Conservation (phyloP, 2,797 vertebrate genomes). For the Pogoniulus pusillus region DNA sequence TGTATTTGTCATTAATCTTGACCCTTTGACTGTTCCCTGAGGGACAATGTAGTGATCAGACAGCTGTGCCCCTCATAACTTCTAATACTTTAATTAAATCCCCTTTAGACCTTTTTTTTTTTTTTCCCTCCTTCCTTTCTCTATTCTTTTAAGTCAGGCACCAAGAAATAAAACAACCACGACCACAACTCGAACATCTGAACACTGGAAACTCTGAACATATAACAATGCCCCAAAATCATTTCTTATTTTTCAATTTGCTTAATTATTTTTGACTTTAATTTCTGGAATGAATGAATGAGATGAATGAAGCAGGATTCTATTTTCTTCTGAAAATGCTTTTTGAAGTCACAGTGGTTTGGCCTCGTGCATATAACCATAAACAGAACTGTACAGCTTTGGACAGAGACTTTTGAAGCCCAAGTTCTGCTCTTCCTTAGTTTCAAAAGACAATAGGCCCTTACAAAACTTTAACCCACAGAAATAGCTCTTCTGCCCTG, state of each 20-base stretch:
- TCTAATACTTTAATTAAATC: constrained; percentile 68
- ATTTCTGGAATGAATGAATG: constrained; percentile 67
- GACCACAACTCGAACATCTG: constrained; percentile 44
- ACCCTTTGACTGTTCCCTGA: constrained; percentile 58
- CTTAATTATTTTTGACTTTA: constrained; percentile 71
- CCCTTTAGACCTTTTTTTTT: constrained; percentile 64
- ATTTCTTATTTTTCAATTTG: constrained; percentile 68
- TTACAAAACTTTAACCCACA: constrained; percentile 44
- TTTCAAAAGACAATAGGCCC: constrained; percentile 63
- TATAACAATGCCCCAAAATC: constrained; percentile 64
- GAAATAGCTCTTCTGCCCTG: constrained; percentile 30
- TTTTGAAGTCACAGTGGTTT: constrained; percentile 67
- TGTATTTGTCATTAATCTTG: constrained; percentile 59
- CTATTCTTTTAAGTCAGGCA: constrained; percentile 42
- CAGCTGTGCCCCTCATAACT: constrained; percentile 65
- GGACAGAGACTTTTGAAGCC: constrained; percentile 46
- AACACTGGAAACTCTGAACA: constrained; percentile 71
- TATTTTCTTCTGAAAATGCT: constrained; percentile 63
- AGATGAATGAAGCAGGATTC: constrained; percentile 63
- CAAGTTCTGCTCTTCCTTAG: constrained; percentile 55
- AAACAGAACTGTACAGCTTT: constrained; percentile 65
- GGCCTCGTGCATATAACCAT: constrained; percentile 58
- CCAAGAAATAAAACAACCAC: constrained; percentile 44
- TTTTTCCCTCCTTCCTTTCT: constrained; percentile 22
- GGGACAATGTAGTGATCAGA: constrained; percentile 61